phyloP scores from a whole-genome alignment of 2,797 vertebrate species.

The Silurus lanzhouensis region DNA sequence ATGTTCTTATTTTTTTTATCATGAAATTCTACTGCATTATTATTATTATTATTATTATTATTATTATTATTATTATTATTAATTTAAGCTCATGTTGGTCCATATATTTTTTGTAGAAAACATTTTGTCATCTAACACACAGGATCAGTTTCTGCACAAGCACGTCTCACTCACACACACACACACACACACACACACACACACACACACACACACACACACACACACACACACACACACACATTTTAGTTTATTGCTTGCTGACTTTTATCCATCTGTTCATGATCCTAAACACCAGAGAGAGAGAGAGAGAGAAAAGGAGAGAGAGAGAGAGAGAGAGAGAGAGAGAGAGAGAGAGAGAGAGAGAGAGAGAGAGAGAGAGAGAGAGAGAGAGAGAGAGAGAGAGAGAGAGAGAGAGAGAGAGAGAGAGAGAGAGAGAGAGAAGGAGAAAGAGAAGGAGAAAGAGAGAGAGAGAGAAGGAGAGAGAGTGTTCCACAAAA shows the following conservation, averaged over 20 bases:
- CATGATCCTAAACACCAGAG: neutral
- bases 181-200: too few relatives aligned
- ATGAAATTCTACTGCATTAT: neutral
- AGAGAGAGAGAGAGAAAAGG: too few relatives aligned
- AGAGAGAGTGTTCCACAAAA: too few relatives aligned
- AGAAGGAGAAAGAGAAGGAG: too few relatives aligned
- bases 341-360: too few relatives aligned
- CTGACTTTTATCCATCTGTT: neutral
- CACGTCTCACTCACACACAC: neutral
- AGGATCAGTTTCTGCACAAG: neutral
- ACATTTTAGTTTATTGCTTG: neutral
- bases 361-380: too few relatives aligned
- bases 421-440: too few relatives aligned
- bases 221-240: neutral
- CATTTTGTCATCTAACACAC: neutral
- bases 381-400: too few relatives aligned
- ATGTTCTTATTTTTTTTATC: too few relatives aligned
- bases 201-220: neutral
- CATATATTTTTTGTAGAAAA: neutral
- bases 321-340: too few relatives aligned
- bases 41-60: neutral
- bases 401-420: too few relatives aligned
- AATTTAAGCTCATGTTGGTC: neutral
- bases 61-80: constrained; percentile 3
- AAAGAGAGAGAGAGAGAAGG: too few relatives aligned